Base-by-base conservation (phyloP, 35 echinoderm and acorn worm genomes). In the Heliocidaris tuberculata region DNA sequence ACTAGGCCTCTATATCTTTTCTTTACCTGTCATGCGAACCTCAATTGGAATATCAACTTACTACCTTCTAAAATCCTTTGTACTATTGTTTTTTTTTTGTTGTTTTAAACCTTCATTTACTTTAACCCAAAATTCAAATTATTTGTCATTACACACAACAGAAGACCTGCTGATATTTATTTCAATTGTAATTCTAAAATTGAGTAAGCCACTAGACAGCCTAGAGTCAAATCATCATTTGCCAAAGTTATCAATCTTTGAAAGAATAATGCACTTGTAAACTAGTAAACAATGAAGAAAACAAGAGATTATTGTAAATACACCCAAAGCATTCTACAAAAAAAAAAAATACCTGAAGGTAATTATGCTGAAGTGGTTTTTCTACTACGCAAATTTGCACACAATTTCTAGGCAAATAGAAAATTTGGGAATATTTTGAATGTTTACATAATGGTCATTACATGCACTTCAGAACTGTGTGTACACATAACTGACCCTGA, bases 381-480 rank as follows among this genome's bases (percentile, higher is more conserved):
- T 78, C 65, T 27, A n/a, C 8, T 78, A 5, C n/a, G 8, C 65
- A 78, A 78, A 78, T 78, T 78, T 78, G 65, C 65, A 78, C 65
- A 78, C 15, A 27, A n/a, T 78, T 78, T 27, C 65, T 78, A 19
- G 27, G 17, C 65, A 78, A 78, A n/a, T n/a, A 78, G 65, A 78
- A 24, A 78, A 78, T 78, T 78, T 78, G 65, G 65, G 65, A 78
- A 78, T 78, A 27, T 78, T 78, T 78, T 7, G 7, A 1, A 78
- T 78, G 65, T 78, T 78, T 78, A 78, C 17, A 78, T 78, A 78
- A 78, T 78, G 21, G 65, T n/a, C 65, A 78, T 78, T 78, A 78
- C 21, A 19, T 78, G 65, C 21, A 21, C 65, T 78, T 78, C 65
- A 78, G 65, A 78, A 78, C 65, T n/a, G 21, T 5, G 27, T 6